These are phyloP conservation scores for Lordiphosa clarofinis DNA, from an alignment of 1,140 invertebrate genomes.

Conservation along the genomic window DNA sequence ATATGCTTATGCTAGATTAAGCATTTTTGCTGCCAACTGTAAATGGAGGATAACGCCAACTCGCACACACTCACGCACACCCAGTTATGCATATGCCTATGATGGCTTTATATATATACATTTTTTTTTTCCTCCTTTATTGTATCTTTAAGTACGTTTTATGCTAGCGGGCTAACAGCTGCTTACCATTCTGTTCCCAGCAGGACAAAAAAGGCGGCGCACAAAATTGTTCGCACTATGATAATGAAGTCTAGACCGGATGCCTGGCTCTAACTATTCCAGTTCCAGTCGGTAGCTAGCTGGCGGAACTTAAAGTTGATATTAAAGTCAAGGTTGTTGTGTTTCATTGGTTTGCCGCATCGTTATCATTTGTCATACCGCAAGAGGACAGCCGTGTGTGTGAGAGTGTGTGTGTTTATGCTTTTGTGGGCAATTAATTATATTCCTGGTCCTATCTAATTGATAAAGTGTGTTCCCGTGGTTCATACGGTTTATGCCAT, in stretches of 20 bases:
- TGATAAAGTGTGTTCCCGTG: constrained; percentile 37
- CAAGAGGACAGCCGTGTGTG: constrained; percentile 4
- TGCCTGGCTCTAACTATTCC: constrained; percentile 37
- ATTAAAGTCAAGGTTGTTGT: constrained; percentile 35
- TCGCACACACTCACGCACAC: constrained; percentile 19
- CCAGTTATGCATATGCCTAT: constrained; percentile 15
- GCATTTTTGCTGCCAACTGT: constrained; percentile 57
- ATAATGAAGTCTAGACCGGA: constrained; percentile 74
- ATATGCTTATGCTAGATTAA: constrained; percentile 72
- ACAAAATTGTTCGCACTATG: constrained; percentile 26
- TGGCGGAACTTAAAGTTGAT: constrained; percentile 31
- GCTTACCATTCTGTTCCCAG: constrained; percentile 35
- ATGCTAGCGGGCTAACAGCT: constrained; percentile 39
- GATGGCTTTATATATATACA: constrained; percentile 5
- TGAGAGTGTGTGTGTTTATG: constrained; percentile 7
- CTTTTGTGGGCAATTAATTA: constrained; percentile 51
- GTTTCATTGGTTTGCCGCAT: constrained; percentile 31
- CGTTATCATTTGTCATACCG: constrained; percentile 40
- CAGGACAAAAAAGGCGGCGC: constrained; percentile 9
- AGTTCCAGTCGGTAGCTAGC: too few species aligned
- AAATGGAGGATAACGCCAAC: constrained; percentile 57
- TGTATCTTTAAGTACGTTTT: constrained; percentile 54
- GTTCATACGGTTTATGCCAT: constrained; percentile 9
- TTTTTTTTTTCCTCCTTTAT: constrained; percentile 25
- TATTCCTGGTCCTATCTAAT: constrained; percentile 24